phyloP scores from a whole-genome alignment of 2,113 vertebrate genomes.

The Microtus richardsoni region DNA sequence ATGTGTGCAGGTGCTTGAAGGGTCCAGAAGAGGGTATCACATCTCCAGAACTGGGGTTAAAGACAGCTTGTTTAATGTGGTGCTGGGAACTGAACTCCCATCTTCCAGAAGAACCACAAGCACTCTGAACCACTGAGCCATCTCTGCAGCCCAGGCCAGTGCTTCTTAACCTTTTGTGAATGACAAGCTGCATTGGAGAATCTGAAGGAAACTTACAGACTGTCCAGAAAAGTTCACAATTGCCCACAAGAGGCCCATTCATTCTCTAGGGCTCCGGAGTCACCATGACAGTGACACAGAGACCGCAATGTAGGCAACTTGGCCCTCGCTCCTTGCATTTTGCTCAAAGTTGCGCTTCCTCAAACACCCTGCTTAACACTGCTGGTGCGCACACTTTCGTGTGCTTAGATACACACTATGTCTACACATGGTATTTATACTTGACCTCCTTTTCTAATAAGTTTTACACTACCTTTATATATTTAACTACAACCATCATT shows the following conservation, averaged over 20 bases:
- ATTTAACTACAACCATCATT: constrained; percentile 20
- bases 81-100: neutral
- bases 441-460: neutral
- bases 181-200: neutral
- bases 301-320: neutral
- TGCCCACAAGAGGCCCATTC: neutral
- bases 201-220: neutral
- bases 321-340: neutral
- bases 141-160: neutral
- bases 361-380: neutral
- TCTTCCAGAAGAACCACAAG: neutral
- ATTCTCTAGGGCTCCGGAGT: neutral
- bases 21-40: neutral
- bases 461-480: neutral
- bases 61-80: neutral
- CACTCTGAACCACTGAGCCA: neutral
- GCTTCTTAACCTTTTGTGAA: neutral
- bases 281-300: neutral
- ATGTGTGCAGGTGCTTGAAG: neutral
- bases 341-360: neutral
- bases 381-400: too few relatives aligned
- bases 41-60: neutral
- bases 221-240: too few relatives aligned
- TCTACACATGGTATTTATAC: neutral
- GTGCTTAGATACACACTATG: neutral